A percentile compares a stretch with the other conserved stretches of the same genome.
Conservation (phyloP, 2,113 vertebrate genomes). For the Baryphthengus martii region DNA sequence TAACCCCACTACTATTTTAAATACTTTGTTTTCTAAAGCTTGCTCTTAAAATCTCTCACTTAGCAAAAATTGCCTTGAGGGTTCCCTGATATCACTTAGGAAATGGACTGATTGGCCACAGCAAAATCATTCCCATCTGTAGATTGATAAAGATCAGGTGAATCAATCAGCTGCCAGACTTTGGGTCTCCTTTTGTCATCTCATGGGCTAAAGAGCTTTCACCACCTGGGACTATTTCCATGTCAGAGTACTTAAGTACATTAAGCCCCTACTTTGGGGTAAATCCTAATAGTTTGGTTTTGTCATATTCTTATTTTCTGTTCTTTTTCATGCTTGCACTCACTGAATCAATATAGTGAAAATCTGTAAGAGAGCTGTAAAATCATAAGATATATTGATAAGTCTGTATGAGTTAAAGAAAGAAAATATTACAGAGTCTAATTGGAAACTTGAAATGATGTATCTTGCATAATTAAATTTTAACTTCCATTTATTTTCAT, state of each 20-base stretch:
- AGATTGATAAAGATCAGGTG: background rate
- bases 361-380: background rate
- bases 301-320: background rate
- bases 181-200: background rate
- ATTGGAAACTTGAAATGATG: background rate
- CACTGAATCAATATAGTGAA: background rate
- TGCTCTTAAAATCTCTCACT: background rate
- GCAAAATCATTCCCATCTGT: background rate
- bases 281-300: background rate
- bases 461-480: background rate
- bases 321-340: background rate
- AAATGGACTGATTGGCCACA: background rate
- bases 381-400: background rate
- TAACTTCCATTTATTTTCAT: background rate
- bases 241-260: background rate
- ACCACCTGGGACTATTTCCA: background rate
- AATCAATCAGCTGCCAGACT: background rate
- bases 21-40: background rate
- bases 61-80: accelerated
- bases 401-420: background rate
- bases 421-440: background rate
- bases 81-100: background rate
- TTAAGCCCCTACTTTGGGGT: background rate
- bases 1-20: background rate
- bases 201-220: background rate